Base-by-base conservation (phyloP, 2,113 vertebrate genomes). In the Upupa epops region DNA sequence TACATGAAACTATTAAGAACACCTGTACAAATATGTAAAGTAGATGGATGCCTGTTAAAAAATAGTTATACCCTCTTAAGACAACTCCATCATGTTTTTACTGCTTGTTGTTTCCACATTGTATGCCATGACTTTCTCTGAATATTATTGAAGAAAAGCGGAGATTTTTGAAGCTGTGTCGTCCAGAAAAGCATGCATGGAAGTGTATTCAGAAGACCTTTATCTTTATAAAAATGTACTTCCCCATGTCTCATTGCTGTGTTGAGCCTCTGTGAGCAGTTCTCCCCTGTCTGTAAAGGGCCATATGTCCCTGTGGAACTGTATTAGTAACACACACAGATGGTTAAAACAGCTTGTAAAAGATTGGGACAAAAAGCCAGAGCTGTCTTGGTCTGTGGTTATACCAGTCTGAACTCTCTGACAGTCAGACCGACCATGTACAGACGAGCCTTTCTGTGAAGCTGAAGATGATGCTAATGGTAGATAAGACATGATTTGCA, bases 321-420 rank as follows among this genome's bases (percentile, higher is more conserved):
- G 64, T 70, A 32, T 64, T 22, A 29, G 48, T 4, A 63, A 8
- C 24, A 16, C 42, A 8, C 16, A 42, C 63, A 22, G 58, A 2
- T 19, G 56, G 13, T 71, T 6, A 2, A 6, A 19, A 0, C 11
- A 18, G 52, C n/a, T 3, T 5, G 5, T 1, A 5, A 32, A 58
- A 26, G 51, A n/a, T 54, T 14, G 54, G 36, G 16, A 3, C 4
- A 0, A 68, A n/a, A 9, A 25, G 24, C 17, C 32, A 0, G 26
- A 14, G 68, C 59, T 20, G 14, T 36, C 16, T 1, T 8, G 18
- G 18, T 37, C 66, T 4, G 1, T 20, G 42, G 7, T 17, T 1
- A 2, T 3, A 8, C 17, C 66, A 12, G 5, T 4, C 0, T 2
- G 42, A 13, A 60, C 42, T 75, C 71, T 10, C 3, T 40, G 29